Evolutionary conservation across 2,888 invertebrate genomes (phyloP), one percentile per base, ranked within the genome.

Genomic region (Sesia apiformis): DNA sequence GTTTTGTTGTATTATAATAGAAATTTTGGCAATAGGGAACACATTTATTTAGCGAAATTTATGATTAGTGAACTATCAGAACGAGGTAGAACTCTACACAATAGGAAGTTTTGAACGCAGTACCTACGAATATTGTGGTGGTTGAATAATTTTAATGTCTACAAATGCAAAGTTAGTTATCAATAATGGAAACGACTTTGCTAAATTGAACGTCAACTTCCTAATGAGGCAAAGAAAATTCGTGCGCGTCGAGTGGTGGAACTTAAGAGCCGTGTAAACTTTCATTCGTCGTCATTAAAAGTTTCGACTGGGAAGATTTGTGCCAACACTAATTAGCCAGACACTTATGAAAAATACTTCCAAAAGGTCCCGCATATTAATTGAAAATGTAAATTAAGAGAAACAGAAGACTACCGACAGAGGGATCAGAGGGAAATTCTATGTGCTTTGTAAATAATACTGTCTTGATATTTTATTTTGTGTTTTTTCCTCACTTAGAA

Each of bases 221-320:
- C 76, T 86, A 88, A 87, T 85, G 85, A 88, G 78, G 77, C 78
- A 78, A 78, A 78, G 82, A 79, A 84, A 84, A 78, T 85, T 86
- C 66, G 80, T 76, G 74, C 76, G 71, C 76, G 64, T 62, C 63
- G 70, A 76, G 73, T 76, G 75, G 74, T 74, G 70, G 72, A 81
- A 81, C 80, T 86, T 80, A 82, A 82, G 78, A 69, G 70, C 70
- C 78, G 81, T 84, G 81, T 84, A 86, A 87, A 88, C 81, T 87
- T 85, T 76, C 77, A 81, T 84, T 81, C 81, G 80, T 72, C 83
- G 82, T 85, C 86, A 84, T 88, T 87, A 88, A 87, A 88, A 88
- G 83, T 87, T 88, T 77, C 64, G 63, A 76, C 71, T 71, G 69
- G 74, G 78, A 80, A 84, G 82, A 86, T 86, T 88, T 86, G 83